These are phyloP conservation scores for Cliona cf. orientalis DNA, from an alignment of 37 sponge, comb jelly and placozoan species.

Conservation along the genomic window DNA sequence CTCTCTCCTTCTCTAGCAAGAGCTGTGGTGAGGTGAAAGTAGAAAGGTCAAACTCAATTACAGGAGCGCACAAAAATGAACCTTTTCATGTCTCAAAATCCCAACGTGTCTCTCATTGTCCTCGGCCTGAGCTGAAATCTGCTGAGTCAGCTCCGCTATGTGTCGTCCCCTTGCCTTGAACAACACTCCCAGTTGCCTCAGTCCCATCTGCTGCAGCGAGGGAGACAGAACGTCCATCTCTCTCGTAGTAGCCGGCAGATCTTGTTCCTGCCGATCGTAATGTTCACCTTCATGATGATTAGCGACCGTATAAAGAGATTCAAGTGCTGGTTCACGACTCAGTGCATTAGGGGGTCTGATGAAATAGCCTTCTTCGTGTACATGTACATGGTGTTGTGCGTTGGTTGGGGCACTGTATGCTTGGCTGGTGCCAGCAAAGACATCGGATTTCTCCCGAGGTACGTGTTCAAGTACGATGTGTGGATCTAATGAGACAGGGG, in stretches of 20 bases:
- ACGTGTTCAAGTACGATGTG: background rate
- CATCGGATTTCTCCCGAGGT: background rate
- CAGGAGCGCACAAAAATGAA: background rate
- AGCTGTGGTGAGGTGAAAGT: background rate
- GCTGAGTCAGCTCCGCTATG: conserved; percentile 24
- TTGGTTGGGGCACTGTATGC: background rate
- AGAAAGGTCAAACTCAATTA: background rate
- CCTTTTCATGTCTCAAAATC: conserved; percentile 40
- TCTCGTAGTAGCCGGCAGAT: too few species aligned
- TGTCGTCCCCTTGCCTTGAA: conserved; percentile 27
- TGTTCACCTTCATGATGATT: too few species aligned
- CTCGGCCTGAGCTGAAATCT: conserved; percentile 1
- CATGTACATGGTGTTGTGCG: too few species aligned
- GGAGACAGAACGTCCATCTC: too few species aligned
- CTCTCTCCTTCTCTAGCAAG: conserved; percentile 16
- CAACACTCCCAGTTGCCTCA: conserved; percentile 42
- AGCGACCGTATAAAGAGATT: too few species aligned
- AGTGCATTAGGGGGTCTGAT: too few species aligned
- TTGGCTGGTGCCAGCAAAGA: conserved; percentile 8
- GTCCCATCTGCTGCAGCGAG: too few species aligned
- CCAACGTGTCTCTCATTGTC: conserved; percentile 22
- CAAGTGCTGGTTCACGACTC: too few species aligned
- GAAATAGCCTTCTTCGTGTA: too few species aligned
- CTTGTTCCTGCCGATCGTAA: too few species aligned
- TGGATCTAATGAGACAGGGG: too few species aligned